Evolutionary conservation across 2,888 invertebrate species (phyloP), one percentile per base, ranked within the genome.

Genomic region (Chaitophorus viminalis): DNA sequence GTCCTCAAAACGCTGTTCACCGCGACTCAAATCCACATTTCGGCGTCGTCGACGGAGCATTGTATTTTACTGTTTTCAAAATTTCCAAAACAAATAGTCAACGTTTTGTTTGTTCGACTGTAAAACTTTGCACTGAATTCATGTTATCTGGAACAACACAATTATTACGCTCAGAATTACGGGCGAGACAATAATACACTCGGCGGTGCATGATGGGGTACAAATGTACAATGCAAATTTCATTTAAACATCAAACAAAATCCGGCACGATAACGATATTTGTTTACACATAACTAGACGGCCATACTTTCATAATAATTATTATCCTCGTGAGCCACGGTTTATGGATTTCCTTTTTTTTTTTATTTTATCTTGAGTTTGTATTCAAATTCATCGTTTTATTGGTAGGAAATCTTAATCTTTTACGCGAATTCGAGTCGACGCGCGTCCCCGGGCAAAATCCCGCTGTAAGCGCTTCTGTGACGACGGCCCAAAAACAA

Each of bases 221-320:
- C n/a, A n/a, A n/a, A n/a, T 36, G 36, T 54, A 60, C 33, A 33
- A 33, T 33, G 25, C 78, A 78, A 60, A 78, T 78, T 31, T 78
- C 0, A 54, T 78, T 54, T 54, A 33, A 33, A 54, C 33, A 60
- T 78, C 54, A 78, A 78, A 78, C 33, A 60, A 60, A 78, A n/a
- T 78, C 25, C 54, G 14, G 17, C 25, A 18, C 25, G 4, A 5
- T 5, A n/a, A 78, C 14, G 25, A 6, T 60, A 54, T 60, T 60
- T 60, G 21, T 60, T 21, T 60, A 9, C 65, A 29, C n/a, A n/a
- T 9, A 3, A 21, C 1, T 21, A 29, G 11, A 65, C 6, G n/a
- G 11, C 5, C 21, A 65, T 25, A 65, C 25, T 65, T 65, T 65
- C n/a, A n/a, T n/a, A n/a, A n/a, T n/a, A n/a, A n/a, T n/a, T 65